Base-by-base conservation (phyloP, 2,888 invertebrate species). In the Drosophila lacicola region DNA sequence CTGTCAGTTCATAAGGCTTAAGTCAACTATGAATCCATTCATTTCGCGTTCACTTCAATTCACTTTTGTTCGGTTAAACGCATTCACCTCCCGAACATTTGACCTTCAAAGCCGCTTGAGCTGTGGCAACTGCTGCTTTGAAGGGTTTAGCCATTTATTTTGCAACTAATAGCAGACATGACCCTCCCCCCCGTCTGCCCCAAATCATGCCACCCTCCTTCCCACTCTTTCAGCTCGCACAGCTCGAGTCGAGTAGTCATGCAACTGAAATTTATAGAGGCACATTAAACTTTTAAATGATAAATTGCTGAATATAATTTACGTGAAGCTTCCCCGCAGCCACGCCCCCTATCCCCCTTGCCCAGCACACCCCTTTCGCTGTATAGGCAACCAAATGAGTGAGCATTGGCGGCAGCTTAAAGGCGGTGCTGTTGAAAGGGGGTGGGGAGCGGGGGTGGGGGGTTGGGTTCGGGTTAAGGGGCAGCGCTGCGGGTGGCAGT, bases 231-330 rank as follows among this genome's bases (percentile, higher is more conserved):
- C 33, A 41, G 29, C 45, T 46, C 41, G 60, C 74, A 51, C 72
- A 74, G 65, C 81, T 53, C 36, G 68, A 83, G 88, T 29, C 29
- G 29, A 29, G 29, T 29, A 29, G 29, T 85, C 83, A 82, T 87
- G 86, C 80, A 87, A 83, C 85, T 88, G 74, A 65, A 85, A 85
- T 85, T 85, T 89, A 89, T 85, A 85, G 88, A 82, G 87, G 88
- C 82, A 78, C 85, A 85, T 86, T 85, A 86, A 89, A 86, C 87
- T 89, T 86, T 87, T 88, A 85, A 89, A 89, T 86, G 86, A 86
- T 89, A 86, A 86, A 86, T 86, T 84, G 85, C 88, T 70, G 80
- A 80, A 85, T 80, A 86, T 86, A 87, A 86, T 88, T 89, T 84
- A 86, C 82, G 72, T 78, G 66, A 66, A 70, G 70, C 65, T 36